Base-by-base conservation (phyloP, 2,797 vertebrate species). In the Decapterus maruadsi region DNA sequence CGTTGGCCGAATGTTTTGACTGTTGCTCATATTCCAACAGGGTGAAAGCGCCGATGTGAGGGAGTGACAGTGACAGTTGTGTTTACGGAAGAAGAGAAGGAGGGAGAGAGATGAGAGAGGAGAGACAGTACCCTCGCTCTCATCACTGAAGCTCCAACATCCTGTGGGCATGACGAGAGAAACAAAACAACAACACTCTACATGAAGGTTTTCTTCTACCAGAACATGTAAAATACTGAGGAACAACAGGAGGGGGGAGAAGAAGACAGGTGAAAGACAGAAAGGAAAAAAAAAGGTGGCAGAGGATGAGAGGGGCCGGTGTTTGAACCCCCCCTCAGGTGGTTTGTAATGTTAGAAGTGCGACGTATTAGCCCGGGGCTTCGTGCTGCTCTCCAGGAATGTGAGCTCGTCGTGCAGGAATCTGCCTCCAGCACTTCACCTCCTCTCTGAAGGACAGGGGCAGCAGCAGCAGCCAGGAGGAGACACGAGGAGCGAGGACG, bases 331-430 rank as follows among this genome's bases (percentile, higher is more conserved):
- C 85, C 78, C 65, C 85, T 77, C 86, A 71, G 85, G 80, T 82
- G 87, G 80, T 80, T 89, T 89, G 91, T 86, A 86, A 89, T 17
- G 82, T 90, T 88, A 91, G 86, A 87, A 84, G 89, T 82, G 88
- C 67, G 85, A 90, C 86, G 84, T 62, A 75, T 85, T 80, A 81
- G 86, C 91, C 90, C 1, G 78, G 56, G 85, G 87, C 86, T 74
- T 86, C 86, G 65, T 85, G 81, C 29, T 81, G 80, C 86, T 87
- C 88, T 84, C 82, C 87, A 90, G 91, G 90, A 92, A 90, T 81
- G 80, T 78, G 85, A 89, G 83, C 82, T 87, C 77, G 77, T 82
- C 45, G 72, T 72, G 81, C 78, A 80, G 75, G 77, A 91, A 88
- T 84, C 86, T 58, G 85, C 90, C 91, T 91, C 62, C 72, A 90